Evolutionary conservation across 2,888 invertebrate genomes (phyloP).

Genomic region (Acronicta leporina): DNA sequence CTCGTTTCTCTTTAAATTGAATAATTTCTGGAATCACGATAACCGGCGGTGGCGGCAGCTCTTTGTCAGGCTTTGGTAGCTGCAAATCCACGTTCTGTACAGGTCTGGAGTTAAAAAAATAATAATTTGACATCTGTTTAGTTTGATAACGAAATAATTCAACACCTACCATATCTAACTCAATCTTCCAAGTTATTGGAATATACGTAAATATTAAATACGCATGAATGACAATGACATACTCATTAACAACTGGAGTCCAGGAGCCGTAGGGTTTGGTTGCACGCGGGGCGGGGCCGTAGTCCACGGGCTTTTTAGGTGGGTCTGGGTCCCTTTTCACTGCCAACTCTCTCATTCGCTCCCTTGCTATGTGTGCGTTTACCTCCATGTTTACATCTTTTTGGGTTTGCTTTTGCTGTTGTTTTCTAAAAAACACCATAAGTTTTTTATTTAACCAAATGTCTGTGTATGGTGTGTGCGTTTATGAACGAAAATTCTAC

Average conservation of each 20-base stretch:
- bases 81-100: conserved; percentile 91
- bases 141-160: too few relatives aligned
- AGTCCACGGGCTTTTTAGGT: conserved; percentile 49
- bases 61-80: conserved; percentile 89
- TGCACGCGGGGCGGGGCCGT: conserved; percentile 89
- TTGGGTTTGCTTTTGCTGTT: conserved; percentile 76
- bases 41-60: conserved; percentile 79
- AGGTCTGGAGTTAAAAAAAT: conserved; percentile 74
- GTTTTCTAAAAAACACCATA: conserved; percentile 64
- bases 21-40: conserved; percentile 81
- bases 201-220: not conserved
- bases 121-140: too few relatives aligned
- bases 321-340: conserved; percentile 73
- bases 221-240: conserved; percentile 57
- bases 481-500: too few relatives aligned
- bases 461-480: too few relatives aligned
- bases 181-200: too few relatives aligned
- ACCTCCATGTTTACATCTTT: conserved; percentile 75
- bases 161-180: too few relatives aligned
- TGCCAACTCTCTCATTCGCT: conserved; percentile 84
- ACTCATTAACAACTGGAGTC: conserved; percentile 91
- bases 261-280: conserved; percentile 93
- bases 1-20: conserved; percentile 90
- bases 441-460: too few relatives aligned
- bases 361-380: conserved; percentile 80